Evolutionary conservation across 2,797 vertebrate species (phyloP).

Genomic region (Vipera latastei): DNA sequence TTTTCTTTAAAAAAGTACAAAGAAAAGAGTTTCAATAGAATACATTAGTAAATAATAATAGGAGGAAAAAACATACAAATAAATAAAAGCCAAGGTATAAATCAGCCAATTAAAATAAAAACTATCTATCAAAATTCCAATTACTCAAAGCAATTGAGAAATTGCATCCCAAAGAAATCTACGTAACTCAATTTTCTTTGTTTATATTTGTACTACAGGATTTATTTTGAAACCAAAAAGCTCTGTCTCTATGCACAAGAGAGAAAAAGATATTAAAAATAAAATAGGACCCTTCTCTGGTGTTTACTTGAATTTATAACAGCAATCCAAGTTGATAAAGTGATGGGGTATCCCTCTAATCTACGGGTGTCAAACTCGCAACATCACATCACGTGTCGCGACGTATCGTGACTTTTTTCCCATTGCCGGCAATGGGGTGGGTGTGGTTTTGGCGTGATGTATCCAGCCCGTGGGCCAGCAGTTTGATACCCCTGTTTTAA

Average conservation of each 20-base stretch:
- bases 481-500: neutral
- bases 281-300: neutral
- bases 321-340: neutral
- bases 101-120: neutral
- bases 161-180: neutral
- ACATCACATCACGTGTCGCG: too few relatives aligned
- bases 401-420: too few relatives aligned
- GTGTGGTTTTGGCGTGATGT: too few relatives aligned
- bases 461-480: too few relatives aligned
- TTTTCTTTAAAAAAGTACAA: neutral
- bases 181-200: neutral
- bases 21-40: neutral
- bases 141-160: neutral
- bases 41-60: neutral
- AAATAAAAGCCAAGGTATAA: neutral
- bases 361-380: too few relatives aligned
- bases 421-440: too few relatives aligned
- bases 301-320: neutral
- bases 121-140: neutral
- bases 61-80: neutral
- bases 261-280: neutral
- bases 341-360: neutral
- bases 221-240: neutral
- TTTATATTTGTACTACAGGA: neutral
- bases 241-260: neutral